phyloP scores from a whole-genome alignment of 2,888 invertebrate genomes.

The Lottia gigantea region DNA sequence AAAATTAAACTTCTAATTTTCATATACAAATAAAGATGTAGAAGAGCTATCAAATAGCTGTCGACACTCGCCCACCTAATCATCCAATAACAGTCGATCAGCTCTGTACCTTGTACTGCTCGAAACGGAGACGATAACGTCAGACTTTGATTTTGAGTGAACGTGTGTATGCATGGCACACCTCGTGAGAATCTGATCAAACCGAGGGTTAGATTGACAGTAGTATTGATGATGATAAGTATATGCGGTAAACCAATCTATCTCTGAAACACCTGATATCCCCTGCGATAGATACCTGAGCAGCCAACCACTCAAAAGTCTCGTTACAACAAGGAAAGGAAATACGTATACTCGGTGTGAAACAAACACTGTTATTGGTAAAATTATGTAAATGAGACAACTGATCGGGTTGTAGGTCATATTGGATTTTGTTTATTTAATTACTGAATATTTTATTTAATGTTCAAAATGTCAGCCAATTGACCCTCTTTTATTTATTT shows the following conservation, averaged over 20 bases:
- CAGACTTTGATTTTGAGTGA: neutral
- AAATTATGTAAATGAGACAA: neutral
- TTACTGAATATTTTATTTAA: conserved; percentile 1
- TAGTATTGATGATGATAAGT: neutral
- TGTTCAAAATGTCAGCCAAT: neutral
- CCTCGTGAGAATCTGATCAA: neutral
- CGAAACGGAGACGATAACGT: neutral
- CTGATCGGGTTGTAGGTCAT: neutral
- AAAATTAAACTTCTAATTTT: neutral
- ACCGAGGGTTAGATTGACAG: neutral
- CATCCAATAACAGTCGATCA: neutral
- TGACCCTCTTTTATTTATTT: neutral
- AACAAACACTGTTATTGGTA: conserved; percentile 4
- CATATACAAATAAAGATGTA: neutral
- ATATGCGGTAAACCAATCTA: neutral
- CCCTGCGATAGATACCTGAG: neutral
- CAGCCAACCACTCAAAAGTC: neutral
- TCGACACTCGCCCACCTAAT: neutral
- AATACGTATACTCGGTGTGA: neutral
- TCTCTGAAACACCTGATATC: neutral
- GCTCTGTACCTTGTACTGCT: neutral
- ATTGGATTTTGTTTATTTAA: neutral
- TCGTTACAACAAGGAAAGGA: conserved; percentile 2
- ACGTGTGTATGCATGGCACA: neutral
- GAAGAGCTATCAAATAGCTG: neutral